A percentile compares a stretch with the other conserved stretches of the same genome.
Evolutionary conservation across 1,140 invertebrate genomes (phyloP).

Genomic region (Caerostris darwini): DNA sequence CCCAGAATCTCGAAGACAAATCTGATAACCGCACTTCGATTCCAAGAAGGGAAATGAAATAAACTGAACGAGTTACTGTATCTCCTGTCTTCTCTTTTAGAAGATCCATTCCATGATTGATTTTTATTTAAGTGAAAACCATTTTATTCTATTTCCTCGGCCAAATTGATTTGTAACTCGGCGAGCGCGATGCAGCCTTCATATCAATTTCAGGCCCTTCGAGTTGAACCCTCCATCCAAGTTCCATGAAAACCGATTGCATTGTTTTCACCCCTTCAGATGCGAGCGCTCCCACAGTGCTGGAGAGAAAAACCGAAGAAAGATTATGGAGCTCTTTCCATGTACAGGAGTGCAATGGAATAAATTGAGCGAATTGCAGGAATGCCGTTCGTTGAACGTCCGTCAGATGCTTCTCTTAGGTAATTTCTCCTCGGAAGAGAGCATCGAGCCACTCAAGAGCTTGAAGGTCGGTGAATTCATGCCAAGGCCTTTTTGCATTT

Average conservation of each 20-base stretch:
- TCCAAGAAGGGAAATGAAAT: too few relatives aligned
- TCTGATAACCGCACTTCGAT: too few relatives aligned
- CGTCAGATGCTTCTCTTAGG: conserved; percentile 29
- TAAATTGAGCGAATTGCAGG: conserved; percentile 34
- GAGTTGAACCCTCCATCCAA: background rate
- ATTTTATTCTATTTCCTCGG: background rate
- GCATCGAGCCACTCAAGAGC: conserved; percentile 14
- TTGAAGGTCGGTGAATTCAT: conserved; percentile 53
- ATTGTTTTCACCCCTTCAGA: conserved; percentile 21
- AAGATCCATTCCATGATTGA: background rate
- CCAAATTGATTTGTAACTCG: background rate
- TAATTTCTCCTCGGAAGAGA: conserved; percentile 46
- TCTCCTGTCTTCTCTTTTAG: too few relatives aligned
- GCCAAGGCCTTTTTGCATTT: conserved; percentile 46
- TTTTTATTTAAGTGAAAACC: background rate
- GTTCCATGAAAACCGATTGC: too few relatives aligned
- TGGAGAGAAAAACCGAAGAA: background rate
- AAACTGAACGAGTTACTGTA: too few relatives aligned
- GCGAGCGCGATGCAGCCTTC: background rate
- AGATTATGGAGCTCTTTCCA: background rate
- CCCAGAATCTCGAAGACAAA: too few relatives aligned
- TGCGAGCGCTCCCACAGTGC: background rate
- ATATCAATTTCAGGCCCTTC: background rate
- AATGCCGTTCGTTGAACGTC: conserved; percentile 38
- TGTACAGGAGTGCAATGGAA: background rate